Base-by-base conservation (phyloP, 2,888 invertebrate species). In the Carterocephalus palaemon region DNA sequence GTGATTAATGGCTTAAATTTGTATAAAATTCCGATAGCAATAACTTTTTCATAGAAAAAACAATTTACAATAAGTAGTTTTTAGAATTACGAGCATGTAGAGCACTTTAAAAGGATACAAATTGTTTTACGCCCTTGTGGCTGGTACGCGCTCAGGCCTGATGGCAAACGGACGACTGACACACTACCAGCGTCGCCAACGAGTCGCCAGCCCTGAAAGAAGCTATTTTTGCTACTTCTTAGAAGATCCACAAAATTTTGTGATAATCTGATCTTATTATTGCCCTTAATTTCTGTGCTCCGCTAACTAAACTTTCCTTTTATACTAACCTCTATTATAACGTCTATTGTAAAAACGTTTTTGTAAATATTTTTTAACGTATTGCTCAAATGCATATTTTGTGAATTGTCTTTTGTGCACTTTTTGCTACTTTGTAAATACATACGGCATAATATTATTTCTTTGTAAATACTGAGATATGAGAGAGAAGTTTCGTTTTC, bases 331-430 rank as follows among this genome's bases (percentile, higher is more conserved):
- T 52, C 51, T 56, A 54, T 53, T 72, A 62, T 75, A 74, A 61
- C 66, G 56, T 52, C 51, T 56, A 54, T 53, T 72, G 62, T 75
- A 74, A 72, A 70, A 74, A 70, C 68, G 70, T 75, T 80, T 76
- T 70, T 83, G 79, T 82, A 83, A 79, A 83, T 80, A 80, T 74
- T 78, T 73, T 76, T 60, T 77, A 79, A 79, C 67, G 72, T 84
- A 82, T 83, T 85, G 85, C 85, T 85, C 85, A 85, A 85, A 84
- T 80, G 84, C 81, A 83, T 85, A 85, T 85, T 85, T 85, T 85
- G 80, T 85, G 85, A 85, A 72, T 78, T 76, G 77, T 83, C 84
- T 83, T 78, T 82, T 83, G 82, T 76, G 85, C 85, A 85, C 85
- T 84, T 75, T 82, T 84, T 82, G 84, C 84, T 84, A 72, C 74